Evolutionary conservation across 2,113 vertebrate genomes (phyloP).

Genomic region (Cyprinodon tularosa): DNA sequence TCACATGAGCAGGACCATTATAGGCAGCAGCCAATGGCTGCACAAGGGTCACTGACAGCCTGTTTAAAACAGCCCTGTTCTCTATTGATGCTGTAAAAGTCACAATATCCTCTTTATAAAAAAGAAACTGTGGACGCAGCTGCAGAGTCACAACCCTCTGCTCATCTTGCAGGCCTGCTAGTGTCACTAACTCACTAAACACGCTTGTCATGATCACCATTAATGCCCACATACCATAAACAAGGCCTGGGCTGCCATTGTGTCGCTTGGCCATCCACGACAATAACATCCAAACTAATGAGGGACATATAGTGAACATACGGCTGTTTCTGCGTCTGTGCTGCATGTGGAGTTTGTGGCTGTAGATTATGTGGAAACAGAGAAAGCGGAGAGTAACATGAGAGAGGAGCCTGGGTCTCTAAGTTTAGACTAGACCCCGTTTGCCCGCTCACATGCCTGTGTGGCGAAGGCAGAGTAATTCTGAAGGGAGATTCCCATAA

Average conservation of each 20-base stretch:
- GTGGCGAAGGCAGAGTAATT: constrained; percentile 51
- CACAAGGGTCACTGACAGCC: constrained; percentile 1
- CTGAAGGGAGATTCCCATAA: constrained; percentile 70
- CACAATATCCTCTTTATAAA: constrained; percentile 1
- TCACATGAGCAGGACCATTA: constrained; percentile 57
- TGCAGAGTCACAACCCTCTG: constrained; percentile 7
- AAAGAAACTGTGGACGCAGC: constrained; percentile 38
- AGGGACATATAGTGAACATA: constrained; percentile 53
- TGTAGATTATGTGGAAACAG: constrained; percentile 41
- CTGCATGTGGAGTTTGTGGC: constrained; percentile 21
- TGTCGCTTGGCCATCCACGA: constrained; percentile 53
- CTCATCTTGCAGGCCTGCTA: background rate
- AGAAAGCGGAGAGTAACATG: constrained; percentile 68
- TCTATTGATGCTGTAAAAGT: constrained; percentile 2
- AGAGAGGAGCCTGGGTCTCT: constrained; percentile 66
- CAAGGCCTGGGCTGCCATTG: constrained; percentile 21
- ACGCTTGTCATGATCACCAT: background rate
- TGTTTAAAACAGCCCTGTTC: constrained; percentile 1
- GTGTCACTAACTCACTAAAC: constrained; percentile 1
- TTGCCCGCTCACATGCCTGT: constrained; percentile 60
- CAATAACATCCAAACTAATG: constrained; percentile 55
- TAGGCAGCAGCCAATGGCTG: constrained; percentile 15
- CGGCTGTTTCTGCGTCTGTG: constrained; percentile 15
- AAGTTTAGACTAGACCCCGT: constrained; percentile 78
- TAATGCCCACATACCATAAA: constrained; percentile 26